A percentile compares a stretch with the other conserved stretches of the same genome.
phyloP scores from a whole-genome alignment of 1,140 invertebrate species.

The Piezodorus guildinii region DNA sequence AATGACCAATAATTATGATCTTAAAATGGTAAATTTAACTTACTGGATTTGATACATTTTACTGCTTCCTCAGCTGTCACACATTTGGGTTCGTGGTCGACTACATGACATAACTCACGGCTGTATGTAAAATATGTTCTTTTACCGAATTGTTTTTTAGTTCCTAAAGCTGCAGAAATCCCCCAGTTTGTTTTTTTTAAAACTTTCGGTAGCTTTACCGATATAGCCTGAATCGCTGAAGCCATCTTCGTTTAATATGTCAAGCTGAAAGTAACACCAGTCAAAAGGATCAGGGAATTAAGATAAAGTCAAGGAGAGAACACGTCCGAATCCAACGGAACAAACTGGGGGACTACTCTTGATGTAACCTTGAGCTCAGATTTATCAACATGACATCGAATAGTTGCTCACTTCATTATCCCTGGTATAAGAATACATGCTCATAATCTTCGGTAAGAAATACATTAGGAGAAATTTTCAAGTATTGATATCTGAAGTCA shows the following conservation, averaged over 20 bases:
- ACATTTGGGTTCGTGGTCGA: conserved; percentile 37
- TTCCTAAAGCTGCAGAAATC: conserved; percentile 10
- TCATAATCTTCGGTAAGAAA: too few relatives aligned
- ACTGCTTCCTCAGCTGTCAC: conserved; percentile 36
- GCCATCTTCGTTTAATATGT: conserved; percentile 1
- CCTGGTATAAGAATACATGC: too few relatives aligned
- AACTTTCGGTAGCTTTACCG: not conserved
- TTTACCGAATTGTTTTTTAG: not conserved
- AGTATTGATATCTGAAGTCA: too few relatives aligned
- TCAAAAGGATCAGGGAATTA: too few relatives aligned
- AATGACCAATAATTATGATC: not conserved
- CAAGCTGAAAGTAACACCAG: too few relatives aligned
- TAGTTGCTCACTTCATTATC: too few relatives aligned
- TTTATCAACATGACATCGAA: too few relatives aligned
- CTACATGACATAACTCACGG: conserved; percentile 33
- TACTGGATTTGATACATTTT: conserved; percentile 36
- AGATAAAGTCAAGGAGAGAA: too few relatives aligned
- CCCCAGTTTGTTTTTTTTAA: conserved; percentile 10
- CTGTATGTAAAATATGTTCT: conserved; percentile 20
- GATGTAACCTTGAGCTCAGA: too few relatives aligned
- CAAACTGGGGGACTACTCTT: too few relatives aligned
- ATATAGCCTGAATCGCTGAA: conserved; percentile 1
- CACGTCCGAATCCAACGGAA: too few relatives aligned
- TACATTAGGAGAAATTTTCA: too few relatives aligned
- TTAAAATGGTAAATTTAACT: conserved; percentile 10